Evolutionary conservation across 30 jellyfish, hydroid and myxozoan genomes (phyloP).

Genomic region (Clytia hemisphaerica): DNA sequence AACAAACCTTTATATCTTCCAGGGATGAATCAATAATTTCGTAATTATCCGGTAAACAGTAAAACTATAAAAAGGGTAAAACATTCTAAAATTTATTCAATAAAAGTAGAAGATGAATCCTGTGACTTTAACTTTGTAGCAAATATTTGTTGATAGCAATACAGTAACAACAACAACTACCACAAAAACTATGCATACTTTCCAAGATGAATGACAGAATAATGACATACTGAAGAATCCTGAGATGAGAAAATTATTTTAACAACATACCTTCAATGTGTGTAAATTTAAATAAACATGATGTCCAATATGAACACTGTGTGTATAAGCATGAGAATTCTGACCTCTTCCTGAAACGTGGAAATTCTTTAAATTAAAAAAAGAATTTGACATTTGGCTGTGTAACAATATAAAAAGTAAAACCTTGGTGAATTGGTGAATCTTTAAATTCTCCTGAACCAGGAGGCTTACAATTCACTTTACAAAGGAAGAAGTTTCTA

Average conservation of each 20-base stretch:
- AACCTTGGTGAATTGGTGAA: too few relatives aligned
- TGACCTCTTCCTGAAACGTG: constrained; percentile 72
- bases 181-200: not conserved
- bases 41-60: constrained; percentile 93
- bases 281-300: constrained; percentile 83
- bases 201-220: not conserved
- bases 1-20: constrained; percentile 82
- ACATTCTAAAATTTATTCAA: too few relatives aligned
- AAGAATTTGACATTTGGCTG: not conserved
- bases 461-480: too few relatives aligned
- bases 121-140: not conserved
- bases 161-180: not conserved
- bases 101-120: too few relatives aligned
- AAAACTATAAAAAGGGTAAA: constrained; percentile 46
- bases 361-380: not conserved
- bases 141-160: too few relatives aligned
- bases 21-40: constrained; percentile 91
- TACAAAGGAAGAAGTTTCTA: too few relatives aligned
- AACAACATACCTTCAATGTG: constrained; percentile 55
- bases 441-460: too few relatives aligned
- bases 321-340: constrained; percentile 95
- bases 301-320: constrained; percentile 92
- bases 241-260: not conserved
- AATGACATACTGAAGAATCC: not conserved
- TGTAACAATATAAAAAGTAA: too few relatives aligned